Conservation (phyloP, 2,113 vertebrate genomes). For the Panurus biarmicus region DNA sequence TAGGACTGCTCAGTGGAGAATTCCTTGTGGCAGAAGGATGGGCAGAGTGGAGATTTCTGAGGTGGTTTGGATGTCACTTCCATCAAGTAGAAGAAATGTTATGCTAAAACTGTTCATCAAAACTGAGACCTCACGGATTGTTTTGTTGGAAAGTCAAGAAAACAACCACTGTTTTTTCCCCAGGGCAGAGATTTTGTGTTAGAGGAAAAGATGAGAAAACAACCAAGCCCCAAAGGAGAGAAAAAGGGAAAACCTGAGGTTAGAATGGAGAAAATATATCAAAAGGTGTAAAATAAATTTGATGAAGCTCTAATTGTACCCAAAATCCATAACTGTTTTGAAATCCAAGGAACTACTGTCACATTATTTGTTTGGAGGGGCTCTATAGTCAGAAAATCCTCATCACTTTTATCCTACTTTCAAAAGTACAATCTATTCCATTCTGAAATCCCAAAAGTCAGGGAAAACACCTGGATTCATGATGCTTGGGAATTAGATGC, state of each 20-base stretch:
- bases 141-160: neutral
- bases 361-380: neutral
- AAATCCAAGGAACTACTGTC: neutral
- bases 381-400: neutral
- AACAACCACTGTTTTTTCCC: neutral
- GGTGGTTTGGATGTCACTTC: neutral
- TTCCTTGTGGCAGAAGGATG: neutral
- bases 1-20: neutral
- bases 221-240: neutral
- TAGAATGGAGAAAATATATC: neutral
- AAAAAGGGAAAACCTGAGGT: neutral
- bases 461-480: neutral
- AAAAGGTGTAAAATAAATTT: neutral
- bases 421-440: neutral
- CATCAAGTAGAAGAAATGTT: neutral
- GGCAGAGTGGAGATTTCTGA: neutral
- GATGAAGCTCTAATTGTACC: neutral
- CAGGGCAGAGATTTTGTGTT: neutral
- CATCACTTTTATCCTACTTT: neutral
- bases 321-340: neutral
- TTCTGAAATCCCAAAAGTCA: neutral
- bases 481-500: neutral
- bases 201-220: neutral
- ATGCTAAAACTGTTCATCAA: neutral
- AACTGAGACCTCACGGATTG: neutral